These are phyloP conservation scores for Heterotis niloticus DNA, from an alignment of 2,113 vertebrate species.

Conservation along the genomic window DNA sequence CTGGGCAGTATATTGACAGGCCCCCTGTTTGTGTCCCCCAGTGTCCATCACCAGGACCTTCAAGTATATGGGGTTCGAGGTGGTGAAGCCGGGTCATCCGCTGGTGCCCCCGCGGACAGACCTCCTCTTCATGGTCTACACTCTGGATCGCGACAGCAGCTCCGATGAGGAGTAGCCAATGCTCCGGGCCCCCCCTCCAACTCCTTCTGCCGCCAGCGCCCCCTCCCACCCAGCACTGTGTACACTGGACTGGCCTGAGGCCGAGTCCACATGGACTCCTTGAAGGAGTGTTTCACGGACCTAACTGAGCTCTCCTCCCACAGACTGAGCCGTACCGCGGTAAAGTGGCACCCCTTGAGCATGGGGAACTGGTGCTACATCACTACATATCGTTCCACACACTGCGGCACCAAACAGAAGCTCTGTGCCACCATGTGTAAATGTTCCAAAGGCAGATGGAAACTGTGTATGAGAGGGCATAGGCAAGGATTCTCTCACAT, in stretches of 20 bases:
- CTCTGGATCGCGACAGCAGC: conserved; percentile 86
- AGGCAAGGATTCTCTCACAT: neutral
- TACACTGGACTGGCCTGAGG: neutral
- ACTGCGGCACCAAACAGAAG: conserved; percentile 31
- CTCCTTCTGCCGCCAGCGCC: neutral
- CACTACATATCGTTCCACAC: conserved; percentile 42
- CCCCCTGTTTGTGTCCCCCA: conserved; percentile 50
- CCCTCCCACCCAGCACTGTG: conserved; percentile 13
- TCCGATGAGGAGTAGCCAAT: conserved; percentile 79
- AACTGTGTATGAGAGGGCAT: neutral
- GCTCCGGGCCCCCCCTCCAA: neutral
- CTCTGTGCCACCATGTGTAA: conserved; percentile 18
- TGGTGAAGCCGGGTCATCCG: conserved; percentile 88
- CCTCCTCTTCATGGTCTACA: conserved; percentile 93
- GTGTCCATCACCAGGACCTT: conserved; percentile 91
- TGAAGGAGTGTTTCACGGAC: neutral
- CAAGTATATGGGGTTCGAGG: conserved; percentile 94
- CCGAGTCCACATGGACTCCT: neutral
- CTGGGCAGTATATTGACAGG: neutral
- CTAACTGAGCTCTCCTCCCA: conserved; percentile 23
- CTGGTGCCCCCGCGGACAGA: conserved; percentile 81
- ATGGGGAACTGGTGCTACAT: conserved; percentile 43
- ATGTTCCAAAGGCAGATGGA: conserved; percentile 9
- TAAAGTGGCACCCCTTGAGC: conserved; percentile 29
- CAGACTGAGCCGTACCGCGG: conserved; percentile 27